Evolutionary conservation across 2,888 invertebrate genomes (phyloP).

Genomic region (Harpalus rufipes): DNA sequence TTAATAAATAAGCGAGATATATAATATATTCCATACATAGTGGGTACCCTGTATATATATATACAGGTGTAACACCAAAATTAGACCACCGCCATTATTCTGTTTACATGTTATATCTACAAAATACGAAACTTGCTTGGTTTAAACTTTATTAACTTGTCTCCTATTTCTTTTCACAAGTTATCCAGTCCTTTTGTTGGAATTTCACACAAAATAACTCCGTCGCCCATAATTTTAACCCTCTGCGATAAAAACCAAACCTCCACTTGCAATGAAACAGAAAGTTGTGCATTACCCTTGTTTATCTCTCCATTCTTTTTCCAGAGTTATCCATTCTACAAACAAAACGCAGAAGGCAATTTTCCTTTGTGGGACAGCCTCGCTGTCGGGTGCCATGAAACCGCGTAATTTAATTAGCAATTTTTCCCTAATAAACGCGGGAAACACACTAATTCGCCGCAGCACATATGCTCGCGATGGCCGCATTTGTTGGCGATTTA

Average conservation of each 20-base stretch:
- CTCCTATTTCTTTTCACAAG: too few relatives aligned
- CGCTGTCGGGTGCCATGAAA: slow-evolving; percentile 18
- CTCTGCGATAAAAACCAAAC: background rate
- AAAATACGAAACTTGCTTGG: too few relatives aligned
- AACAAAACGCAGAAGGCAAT: slow-evolving; percentile 41
- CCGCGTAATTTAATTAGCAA: slow-evolving; percentile 31
- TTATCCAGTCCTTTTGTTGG: background rate
- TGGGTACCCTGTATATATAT: too few relatives aligned
- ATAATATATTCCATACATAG: too few relatives aligned
- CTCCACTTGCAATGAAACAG: background rate
- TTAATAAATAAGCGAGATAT: too few relatives aligned
- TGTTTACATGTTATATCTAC: too few relatives aligned
- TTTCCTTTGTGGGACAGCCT: slow-evolving; percentile 22
- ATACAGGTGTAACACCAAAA: too few relatives aligned
- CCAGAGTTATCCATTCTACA: slow-evolving; percentile 29
- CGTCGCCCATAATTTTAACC: background rate
- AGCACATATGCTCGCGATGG: slow-evolving; percentile 20
- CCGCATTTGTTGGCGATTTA: slow-evolving; percentile 23
- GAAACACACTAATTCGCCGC: slow-evolving; percentile 31
- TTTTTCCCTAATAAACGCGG: slow-evolving; percentile 36
- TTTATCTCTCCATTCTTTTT: background rate
- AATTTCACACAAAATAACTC: background rate
- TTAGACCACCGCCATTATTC: too few relatives aligned
- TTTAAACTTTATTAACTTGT: too few relatives aligned
- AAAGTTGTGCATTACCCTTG: background rate